Evolutionary conservation across 2,113 vertebrate species (phyloP), one percentile per base, ranked within the genome.

Genomic region (Parus major): DNA sequence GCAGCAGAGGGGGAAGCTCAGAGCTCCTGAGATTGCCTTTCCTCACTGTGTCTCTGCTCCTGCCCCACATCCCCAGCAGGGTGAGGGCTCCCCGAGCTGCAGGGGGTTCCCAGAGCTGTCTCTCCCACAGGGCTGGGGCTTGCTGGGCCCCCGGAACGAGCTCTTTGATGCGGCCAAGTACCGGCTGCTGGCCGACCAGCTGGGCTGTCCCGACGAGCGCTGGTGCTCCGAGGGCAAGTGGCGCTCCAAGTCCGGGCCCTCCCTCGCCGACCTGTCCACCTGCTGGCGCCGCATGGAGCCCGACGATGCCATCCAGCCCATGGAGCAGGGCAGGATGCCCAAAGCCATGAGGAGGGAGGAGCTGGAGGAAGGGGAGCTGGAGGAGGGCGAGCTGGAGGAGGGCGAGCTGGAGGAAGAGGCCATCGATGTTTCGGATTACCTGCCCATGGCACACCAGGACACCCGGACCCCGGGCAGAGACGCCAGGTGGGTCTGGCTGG

Each of bases 131-230:
- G 98, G 99, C 93, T 98, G 99, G 97, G 99, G 99, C 44, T 93
- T 99, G 70, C 97, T 99, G 91, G 98, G 98, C 35, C 98, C 98
- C 76, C 94, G 98, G 23, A 99, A 98, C 7, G 97, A 99, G 94
- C 97, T 99, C 10, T 98, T 98, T 1, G 98, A 98, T 2, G 97
- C 96, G 0, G 93, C 98, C 31, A 96, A 98, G 86, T 97, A 96
- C 85, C 78, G 97, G 5, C 95, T 96, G 27, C 91, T 96, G 16
- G 95, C 72, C 5, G 97, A 98, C 64, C 97, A 98, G 91, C 97
- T 98, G 8, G 97, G 97, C 93, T 97, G 97, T 21, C 96, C 97
- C 0, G 97, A 97, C 6, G 97, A 98, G 71, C 94, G 96, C 86
- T 98, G 98, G 98, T 98, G 97, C 72, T 95, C 97, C 0, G 98